phyloP scores from a whole-genome alignment of 2,113 vertebrate species.

The Chaetops frenatus region DNA sequence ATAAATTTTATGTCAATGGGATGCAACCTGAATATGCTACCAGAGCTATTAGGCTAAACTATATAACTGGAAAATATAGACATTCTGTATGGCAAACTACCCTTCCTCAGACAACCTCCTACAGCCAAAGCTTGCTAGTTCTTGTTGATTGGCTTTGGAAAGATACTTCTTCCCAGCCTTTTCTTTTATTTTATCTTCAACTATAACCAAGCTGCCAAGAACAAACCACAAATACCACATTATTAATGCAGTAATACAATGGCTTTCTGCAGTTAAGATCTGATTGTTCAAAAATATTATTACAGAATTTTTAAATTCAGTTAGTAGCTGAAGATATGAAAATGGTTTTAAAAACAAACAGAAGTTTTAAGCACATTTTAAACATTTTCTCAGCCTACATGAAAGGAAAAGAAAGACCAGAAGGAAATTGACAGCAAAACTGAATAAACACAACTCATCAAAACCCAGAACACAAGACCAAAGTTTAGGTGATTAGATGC shows the following conservation, averaged over 20 bases:
- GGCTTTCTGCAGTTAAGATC: background rate
- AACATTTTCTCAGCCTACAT: background rate
- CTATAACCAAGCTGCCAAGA: background rate
- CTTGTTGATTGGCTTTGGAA: background rate
- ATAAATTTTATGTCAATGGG: background rate
- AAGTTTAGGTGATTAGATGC: slow-evolving; percentile 30
- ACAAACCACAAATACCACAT: background rate
- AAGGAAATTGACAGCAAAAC: background rate
- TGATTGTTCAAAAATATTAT: background rate
- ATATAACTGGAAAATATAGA: background rate
- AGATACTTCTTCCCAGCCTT: background rate
- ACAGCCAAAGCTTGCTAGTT: background rate
- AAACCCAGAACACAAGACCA: background rate
- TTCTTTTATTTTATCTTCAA: background rate
- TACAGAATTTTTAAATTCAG: background rate
- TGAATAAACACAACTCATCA: background rate
- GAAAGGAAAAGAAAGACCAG: background rate
- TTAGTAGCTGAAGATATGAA: background rate
- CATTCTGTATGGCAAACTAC: background rate
- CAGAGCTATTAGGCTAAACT: background rate
- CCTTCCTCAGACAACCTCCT: background rate
- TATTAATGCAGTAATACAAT: background rate
- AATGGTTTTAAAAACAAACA: background rate
- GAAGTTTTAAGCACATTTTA: background rate
- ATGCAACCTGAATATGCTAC: background rate